phyloP scores from a whole-genome alignment of 2,888 invertebrate genomes.

The Tortrix viridana region DNA sequence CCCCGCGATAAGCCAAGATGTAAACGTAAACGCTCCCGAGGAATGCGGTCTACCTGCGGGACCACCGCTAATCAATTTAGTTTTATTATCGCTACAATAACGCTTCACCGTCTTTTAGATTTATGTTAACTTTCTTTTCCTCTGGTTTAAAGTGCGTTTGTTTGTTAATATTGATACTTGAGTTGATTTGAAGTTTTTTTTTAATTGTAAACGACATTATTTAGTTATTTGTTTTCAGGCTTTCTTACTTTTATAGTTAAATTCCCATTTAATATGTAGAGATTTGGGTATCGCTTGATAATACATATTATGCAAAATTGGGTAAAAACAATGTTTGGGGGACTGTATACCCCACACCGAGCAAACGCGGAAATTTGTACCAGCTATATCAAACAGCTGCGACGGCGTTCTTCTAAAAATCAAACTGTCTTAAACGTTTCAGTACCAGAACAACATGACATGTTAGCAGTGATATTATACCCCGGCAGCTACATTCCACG shows the following conservation, averaged over 20 bases:
- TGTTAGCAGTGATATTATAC: conserved; percentile 21
- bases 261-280: too few relatives aligned
- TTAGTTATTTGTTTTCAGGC: too few relatives aligned
- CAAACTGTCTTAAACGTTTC: too few relatives aligned
- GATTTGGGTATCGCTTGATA: too few relatives aligned
- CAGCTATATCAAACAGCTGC: too few relatives aligned
- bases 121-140: conserved; percentile 69
- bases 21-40: conserved; percentile 41
- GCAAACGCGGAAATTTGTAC: too few relatives aligned
- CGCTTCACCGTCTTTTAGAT: conserved; percentile 74
- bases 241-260: too few relatives aligned
- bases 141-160: conserved; percentile 13
- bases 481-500: conserved; percentile 45
- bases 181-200: neutral
- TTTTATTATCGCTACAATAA: conserved; percentile 81
- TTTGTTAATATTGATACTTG: neutral
- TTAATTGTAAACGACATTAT: too few relatives aligned
- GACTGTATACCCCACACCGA: too few relatives aligned
- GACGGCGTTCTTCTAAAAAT: too few relatives aligned
- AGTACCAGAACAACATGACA: conserved; percentile 24
- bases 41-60: conserved; percentile 82
- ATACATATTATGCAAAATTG: too few relatives aligned
- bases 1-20: conserved; percentile 3
- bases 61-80: conserved; percentile 83
- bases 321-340: too few relatives aligned